A percentile compares a stretch with the other conserved stretches of the same genome.
phyloP scores from a whole-genome alignment of 2,113 vertebrate genomes.

The Tinamus guttatus region DNA sequence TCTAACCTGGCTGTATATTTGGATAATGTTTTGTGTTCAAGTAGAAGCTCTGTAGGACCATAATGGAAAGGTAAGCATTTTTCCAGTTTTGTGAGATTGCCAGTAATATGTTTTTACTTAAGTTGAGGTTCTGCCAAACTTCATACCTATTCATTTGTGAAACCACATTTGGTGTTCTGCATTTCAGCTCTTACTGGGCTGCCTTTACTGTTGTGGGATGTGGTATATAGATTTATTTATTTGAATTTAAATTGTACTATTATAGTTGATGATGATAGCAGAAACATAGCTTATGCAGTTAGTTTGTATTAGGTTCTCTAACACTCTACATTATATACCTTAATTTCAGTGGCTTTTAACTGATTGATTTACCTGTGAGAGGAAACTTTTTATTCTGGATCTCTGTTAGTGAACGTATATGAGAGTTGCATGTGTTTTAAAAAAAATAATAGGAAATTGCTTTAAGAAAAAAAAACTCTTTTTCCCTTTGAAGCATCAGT shows the following conservation, averaged over 20 bases:
- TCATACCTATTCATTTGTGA: conserved; percentile 39
- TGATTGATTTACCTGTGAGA: not conserved
- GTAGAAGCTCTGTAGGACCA: not conserved
- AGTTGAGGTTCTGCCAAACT: conserved; percentile 29
- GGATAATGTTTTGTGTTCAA: conserved; percentile 6
- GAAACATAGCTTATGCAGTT: not conserved
- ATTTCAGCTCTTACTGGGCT: not conserved
- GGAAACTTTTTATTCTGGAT: not conserved
- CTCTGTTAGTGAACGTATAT: not conserved
- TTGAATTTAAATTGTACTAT: not conserved
- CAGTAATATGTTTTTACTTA: conserved; percentile 47
- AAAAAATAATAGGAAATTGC: not conserved
- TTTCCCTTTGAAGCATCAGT: not conserved
- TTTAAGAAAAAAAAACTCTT: not conserved
- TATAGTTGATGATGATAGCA: not conserved
- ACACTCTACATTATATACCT: not conserved
- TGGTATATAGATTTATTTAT: not conserved
- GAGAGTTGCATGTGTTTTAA: not conserved
- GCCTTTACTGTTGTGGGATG: not conserved
- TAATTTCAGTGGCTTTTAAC: not conserved
- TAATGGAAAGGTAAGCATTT: conserved; percentile 32
- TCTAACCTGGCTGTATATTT: not conserved
- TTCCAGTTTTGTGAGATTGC: conserved; percentile 18
- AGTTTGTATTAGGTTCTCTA: not conserved
- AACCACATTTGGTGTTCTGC: conserved; percentile 15